phyloP scores from a whole-genome alignment of 2,797 vertebrate species.

The Mycteria americana region DNA sequence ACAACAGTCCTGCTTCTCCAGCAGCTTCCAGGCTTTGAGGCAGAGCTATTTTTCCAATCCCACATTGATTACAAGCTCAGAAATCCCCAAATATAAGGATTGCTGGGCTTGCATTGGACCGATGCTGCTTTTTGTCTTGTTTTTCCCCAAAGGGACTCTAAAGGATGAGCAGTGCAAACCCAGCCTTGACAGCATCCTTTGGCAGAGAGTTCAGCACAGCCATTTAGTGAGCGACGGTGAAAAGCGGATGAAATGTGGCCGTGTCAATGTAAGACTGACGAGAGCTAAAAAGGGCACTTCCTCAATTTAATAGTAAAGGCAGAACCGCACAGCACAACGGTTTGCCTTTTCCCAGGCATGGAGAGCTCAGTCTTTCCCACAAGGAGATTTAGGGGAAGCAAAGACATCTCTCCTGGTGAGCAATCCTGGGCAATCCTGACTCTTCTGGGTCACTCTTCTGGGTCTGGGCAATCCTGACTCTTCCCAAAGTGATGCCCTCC shows the following conservation, averaged over 20 bases:
- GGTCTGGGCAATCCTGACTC: neutral
- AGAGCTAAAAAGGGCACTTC: constrained; percentile 19
- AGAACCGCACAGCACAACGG: neutral
- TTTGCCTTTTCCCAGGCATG: neutral
- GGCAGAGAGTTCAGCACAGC: neutral
- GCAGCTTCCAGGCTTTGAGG: neutral
- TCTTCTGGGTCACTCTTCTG: too few relatives aligned
- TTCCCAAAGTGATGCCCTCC: neutral
- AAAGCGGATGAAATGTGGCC: neutral
- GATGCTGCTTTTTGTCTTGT: neutral
- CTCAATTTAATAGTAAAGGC: neutral
- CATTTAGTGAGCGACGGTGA: neutral
- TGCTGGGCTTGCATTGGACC: neutral
- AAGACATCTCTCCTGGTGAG: neutral
- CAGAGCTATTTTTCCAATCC: neutral
- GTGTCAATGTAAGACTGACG: neutral
- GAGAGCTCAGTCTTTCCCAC: neutral
- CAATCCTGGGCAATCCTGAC: neutral
- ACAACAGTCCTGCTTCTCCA: neutral
- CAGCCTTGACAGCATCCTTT: neutral
- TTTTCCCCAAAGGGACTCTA: neutral
- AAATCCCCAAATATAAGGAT: neutral
- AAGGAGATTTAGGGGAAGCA: neutral
- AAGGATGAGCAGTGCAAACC: neutral
- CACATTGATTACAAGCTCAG: neutral